Conservation (phyloP, 2,797 vertebrate genomes). For the Triplophysa bombifrons region DNA sequence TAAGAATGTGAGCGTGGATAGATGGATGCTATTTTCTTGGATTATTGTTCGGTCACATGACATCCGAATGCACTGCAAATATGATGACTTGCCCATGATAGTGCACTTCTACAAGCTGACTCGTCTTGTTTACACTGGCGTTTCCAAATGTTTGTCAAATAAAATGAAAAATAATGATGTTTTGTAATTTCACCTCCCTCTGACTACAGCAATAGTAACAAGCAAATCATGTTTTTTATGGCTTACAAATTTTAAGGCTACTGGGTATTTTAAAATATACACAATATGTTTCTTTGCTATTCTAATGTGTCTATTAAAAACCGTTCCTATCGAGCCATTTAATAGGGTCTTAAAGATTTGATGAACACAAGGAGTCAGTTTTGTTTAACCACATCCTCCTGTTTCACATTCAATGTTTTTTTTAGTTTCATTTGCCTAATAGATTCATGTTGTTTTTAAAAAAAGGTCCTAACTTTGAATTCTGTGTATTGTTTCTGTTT, state of each 20-base stretch:
- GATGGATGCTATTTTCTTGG: not conserved
- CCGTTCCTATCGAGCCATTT: too few relatives aligned
- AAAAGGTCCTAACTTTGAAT: not conserved
- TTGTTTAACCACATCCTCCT: too few relatives aligned
- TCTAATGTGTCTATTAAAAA: not conserved
- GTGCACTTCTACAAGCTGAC: not conserved
- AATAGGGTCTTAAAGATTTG: not conserved
- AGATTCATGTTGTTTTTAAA: not conserved
- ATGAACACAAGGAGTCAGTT: not conserved
- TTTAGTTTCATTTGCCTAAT: not conserved
- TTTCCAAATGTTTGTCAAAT: not conserved
- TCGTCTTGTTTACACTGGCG: not conserved
- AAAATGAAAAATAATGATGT: too few relatives aligned
- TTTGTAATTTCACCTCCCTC: too few relatives aligned
- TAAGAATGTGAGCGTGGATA: constrained; percentile 15
- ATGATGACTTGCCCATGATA: not conserved
- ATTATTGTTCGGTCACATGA: not conserved
- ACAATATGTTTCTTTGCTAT: too few relatives aligned
- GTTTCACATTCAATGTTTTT: not conserved
- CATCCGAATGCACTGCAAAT: not conserved
- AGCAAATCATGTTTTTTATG: not conserved
- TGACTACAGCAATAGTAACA: too few relatives aligned
- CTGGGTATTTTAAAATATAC: too few relatives aligned
- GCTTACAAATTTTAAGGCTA: not conserved
- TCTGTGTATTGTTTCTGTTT: not conserved